These are phyloP conservation scores for Nephrotoma flavescens DNA, from an alignment of 2,888 invertebrate genomes.

Conservation along the genomic window DNA sequence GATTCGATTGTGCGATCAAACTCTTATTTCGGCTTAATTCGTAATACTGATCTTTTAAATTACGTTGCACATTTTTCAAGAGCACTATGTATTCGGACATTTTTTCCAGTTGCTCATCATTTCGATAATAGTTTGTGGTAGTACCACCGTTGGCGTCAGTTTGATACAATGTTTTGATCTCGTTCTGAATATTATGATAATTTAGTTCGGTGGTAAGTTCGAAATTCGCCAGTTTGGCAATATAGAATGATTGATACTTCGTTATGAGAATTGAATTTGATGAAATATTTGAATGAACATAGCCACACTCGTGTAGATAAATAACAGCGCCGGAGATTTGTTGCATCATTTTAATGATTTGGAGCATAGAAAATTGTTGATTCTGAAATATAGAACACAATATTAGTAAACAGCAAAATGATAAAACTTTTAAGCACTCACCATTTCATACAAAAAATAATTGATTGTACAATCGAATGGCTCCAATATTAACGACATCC, in stretches of 20 bases:
- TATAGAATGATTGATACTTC: conserved; percentile 10
- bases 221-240: conserved; percentile 35
- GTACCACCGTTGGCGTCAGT: not conserved
- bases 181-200: conserved; percentile 3
- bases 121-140: not conserved
- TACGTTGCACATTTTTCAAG: not conserved
- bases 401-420: not conserved
- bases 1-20: not conserved
- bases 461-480: conserved; percentile 33
- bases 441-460: conserved; percentile 34
- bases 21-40: conserved; percentile 1
- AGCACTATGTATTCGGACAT: not conserved
- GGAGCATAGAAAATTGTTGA: conserved; percentile 32
- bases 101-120: not conserved
- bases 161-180: conserved; percentile 2
- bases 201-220: conserved; percentile 19
- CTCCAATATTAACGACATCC: conserved; percentile 36
- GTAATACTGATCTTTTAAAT: not conserved
- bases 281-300: conserved; percentile 34
- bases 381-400: conserved; percentile 12
- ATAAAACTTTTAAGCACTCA: conserved; percentile 16
- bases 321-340: conserved; percentile 35
- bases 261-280: conserved; percentile 32
- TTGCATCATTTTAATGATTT: conserved; percentile 18
- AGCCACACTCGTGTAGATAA: conserved; percentile 36